A percentile compares a stretch with the other conserved stretches of the same genome.
These are phyloP conservation scores for Martes martes DNA, from an alignment of 2,113 vertebrate species.

Conservation along the genomic window DNA sequence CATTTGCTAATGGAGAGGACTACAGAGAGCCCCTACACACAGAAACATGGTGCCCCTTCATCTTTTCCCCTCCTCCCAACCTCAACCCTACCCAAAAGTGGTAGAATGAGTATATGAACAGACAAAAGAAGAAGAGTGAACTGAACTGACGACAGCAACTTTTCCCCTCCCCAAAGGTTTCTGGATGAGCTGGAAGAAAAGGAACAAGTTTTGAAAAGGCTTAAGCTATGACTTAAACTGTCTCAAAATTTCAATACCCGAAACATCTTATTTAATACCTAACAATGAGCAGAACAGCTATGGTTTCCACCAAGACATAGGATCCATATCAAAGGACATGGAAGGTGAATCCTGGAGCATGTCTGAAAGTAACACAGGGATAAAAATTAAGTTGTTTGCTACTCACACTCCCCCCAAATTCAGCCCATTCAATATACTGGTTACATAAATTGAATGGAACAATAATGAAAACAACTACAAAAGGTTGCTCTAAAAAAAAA, in stretches of 20 bases:
- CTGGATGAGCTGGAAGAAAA: not conserved
- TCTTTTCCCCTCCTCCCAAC: not conserved
- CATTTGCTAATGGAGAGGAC: not conserved
- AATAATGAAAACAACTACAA: not conserved
- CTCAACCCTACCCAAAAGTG: not conserved
- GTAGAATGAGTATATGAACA: not conserved
- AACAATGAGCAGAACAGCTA: not conserved
- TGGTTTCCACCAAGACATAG: not conserved
- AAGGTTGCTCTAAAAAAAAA: not conserved
- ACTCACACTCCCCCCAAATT: not conserved
- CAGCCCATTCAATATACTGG: not conserved
- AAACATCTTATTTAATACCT: not conserved
- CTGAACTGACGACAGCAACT: accelerated
- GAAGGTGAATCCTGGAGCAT: not conserved
- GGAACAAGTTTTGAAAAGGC: not conserved
- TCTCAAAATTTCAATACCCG: not conserved
- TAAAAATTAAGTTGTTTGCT: not conserved
- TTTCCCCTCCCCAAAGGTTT: not conserved
- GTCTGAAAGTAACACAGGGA: not conserved
- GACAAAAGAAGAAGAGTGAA: not conserved
- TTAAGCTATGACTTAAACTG: not conserved
- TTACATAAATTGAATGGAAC: not conserved
- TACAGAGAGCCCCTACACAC: not conserved
- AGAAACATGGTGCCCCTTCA: not conserved
- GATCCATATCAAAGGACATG: not conserved